Percentiles rank a stretch among this genome's conserved stretches.
Evolutionary conservation across 1,140 invertebrate genomes (phyloP).

Genomic region (Holcopasites calliopsidis): DNA sequence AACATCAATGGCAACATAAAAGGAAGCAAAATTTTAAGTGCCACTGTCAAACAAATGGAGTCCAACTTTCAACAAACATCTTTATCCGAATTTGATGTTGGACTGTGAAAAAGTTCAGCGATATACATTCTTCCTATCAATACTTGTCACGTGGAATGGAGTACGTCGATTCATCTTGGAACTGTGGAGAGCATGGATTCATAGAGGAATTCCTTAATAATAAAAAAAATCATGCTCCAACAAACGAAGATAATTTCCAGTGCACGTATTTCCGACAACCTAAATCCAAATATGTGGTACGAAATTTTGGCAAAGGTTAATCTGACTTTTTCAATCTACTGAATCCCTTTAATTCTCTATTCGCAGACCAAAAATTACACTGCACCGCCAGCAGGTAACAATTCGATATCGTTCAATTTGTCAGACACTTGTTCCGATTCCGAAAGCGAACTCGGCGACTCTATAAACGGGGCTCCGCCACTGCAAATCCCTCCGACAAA

Average conservation of each 20-base stretch:
- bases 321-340: background rate
- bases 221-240: background rate
- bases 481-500: slow-evolving; percentile 46
- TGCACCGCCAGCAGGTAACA: background rate
- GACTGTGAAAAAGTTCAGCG: background rate
- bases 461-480: slow-evolving; percentile 39
- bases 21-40: slow-evolving; percentile 16
- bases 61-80: background rate
- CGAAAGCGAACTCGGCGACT: slow-evolving; percentile 49
- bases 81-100: background rate
- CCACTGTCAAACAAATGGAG: slow-evolving; percentile 12
- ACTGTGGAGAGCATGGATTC: background rate
- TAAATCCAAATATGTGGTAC: background rate
- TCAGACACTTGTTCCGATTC: slow-evolving; percentile 51
- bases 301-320: background rate
- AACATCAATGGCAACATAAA: background rate
- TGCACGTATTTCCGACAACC: slow-evolving; percentile 40
- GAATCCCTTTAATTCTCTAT: background rate
- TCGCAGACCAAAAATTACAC: background rate
- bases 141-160: slow-evolving; percentile 34
- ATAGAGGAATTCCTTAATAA: too few relatives aligned
- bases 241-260: slow-evolving; percentile 9
- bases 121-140: background rate
- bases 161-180: background rate
- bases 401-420: background rate